Conservation (phyloP, 2,888 invertebrate genomes). For the Torymus aiolomorphi region DNA sequence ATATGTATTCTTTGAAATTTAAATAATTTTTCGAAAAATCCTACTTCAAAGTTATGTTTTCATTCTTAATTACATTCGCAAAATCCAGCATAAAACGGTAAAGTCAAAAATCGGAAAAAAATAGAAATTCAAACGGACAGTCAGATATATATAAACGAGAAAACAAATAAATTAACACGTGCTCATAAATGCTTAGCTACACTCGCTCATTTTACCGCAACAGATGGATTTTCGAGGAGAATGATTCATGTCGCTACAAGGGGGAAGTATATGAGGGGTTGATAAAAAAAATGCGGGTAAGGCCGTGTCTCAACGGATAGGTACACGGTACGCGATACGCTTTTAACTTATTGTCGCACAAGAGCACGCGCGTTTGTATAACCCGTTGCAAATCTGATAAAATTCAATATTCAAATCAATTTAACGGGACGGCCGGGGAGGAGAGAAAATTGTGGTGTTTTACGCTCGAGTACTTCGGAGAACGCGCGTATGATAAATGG, state of each 20-base stretch:
- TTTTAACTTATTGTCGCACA: constrained; percentile 45
- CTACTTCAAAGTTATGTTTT: no score
- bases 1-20: neutral
- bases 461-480: constrained; percentile 20
- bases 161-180: neutral
- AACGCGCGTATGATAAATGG: constrained; percentile 44
- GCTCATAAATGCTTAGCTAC: neutral
- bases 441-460: neutral
- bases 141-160: neutral
- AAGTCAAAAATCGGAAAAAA: no score
- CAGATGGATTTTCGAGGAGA: constrained; percentile 24
- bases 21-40: no score
- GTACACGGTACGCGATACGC: constrained; percentile 38
- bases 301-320: constrained; percentile 50
- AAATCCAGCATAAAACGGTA: no score
- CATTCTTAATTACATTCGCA: no score
- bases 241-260: constrained; percentile 28
- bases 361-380: neutral
- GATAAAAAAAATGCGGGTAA: constrained; percentile 53
- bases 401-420: constrained; percentile 56
- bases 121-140: neutral
- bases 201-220: constrained; percentile 13
- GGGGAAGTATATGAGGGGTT: constrained; percentile 15
- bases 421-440: constrained; percentile 36
- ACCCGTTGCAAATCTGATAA: constrained; percentile 51